A percentile compares a stretch with the other conserved stretches of the same genome.
Conservation (phyloP, 2,888 invertebrate species). For the Agonopterix alstromeriana region DNA sequence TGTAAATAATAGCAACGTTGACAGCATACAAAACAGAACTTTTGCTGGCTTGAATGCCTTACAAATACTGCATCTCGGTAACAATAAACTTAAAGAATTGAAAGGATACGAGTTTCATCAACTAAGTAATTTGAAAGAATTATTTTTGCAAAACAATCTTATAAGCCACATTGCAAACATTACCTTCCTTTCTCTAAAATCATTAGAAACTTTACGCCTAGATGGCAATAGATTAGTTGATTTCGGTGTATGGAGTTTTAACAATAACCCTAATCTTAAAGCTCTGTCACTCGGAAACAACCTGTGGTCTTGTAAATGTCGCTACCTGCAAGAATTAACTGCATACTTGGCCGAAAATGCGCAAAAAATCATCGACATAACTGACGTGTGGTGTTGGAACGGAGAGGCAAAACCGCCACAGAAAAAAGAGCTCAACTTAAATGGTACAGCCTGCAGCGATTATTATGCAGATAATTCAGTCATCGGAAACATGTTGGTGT, state of each 20-base stretch:
- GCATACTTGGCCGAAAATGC: conserved; percentile 89
- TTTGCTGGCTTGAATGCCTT: conserved; percentile 90
- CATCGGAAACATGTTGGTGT: conserved; percentile 87
- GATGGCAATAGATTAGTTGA: conserved; percentile 90
- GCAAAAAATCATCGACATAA: conserved; percentile 85
- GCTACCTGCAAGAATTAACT: conserved; percentile 89
- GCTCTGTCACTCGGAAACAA: conserved; percentile 89
- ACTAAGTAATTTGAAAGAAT: conserved; percentile 85
- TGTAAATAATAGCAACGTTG: conserved; percentile 90
- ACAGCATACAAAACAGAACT: conserved; percentile 92
- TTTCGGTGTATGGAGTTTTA: conserved; percentile 87
- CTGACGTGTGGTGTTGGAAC: conserved; percentile 89
- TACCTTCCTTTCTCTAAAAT: conserved; percentile 86
- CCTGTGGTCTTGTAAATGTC: conserved; percentile 93
- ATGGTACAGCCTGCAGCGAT: conserved; percentile 91
- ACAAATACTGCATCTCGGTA: conserved; percentile 88
- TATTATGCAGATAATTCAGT: conserved; percentile 90
- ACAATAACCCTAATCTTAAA: conserved; percentile 80
- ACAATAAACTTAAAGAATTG: conserved; percentile 87
- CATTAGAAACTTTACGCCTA: conserved; percentile 86
- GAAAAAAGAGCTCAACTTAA: conserved; percentile 87
- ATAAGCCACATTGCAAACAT: conserved; percentile 87
- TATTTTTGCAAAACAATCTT: conserved; percentile 91
- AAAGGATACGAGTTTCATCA: conserved; percentile 92
- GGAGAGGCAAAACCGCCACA: conserved; percentile 84